Conservation (phyloP, 2,113 vertebrate genomes). For the Callorhinus ursinus region DNA sequence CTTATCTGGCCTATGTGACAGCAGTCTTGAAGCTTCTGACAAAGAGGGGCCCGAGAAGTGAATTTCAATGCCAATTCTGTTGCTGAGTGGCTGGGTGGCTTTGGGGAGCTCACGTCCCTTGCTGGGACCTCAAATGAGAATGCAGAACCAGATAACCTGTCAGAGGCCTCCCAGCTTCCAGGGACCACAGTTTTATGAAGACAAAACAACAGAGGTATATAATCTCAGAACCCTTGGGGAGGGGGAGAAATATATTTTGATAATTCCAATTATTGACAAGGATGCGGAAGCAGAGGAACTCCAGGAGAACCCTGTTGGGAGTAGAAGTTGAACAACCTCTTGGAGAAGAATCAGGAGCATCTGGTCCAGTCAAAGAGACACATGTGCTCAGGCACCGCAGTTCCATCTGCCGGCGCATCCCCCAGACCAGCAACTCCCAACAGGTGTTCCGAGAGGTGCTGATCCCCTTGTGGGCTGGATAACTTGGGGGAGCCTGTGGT, state of each 20-base stretch:
- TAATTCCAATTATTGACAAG: neutral
- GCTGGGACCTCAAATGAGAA: neutral
- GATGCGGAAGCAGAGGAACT: neutral
- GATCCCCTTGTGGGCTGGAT: neutral
- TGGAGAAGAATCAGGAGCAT: neutral
- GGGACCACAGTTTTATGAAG: neutral
- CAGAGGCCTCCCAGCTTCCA: neutral
- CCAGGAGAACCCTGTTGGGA: neutral
- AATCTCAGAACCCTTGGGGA: neutral
- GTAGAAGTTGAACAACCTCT: neutral
- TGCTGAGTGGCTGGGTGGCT: neutral
- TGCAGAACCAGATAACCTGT: neutral
- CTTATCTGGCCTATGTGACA: neutral
- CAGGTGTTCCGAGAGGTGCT: neutral
- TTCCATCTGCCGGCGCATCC: neutral
- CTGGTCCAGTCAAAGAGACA: accelerated
- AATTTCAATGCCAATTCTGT: neutral
- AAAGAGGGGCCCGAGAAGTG: neutral
- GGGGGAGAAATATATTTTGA: neutral
- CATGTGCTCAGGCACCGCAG: accelerated
- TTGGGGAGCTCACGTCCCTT: no score
- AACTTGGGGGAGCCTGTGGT: neutral
- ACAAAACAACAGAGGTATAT: neutral
- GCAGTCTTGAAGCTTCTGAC: neutral
- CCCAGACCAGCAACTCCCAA: neutral